Evolutionary conservation across 2,113 vertebrate genomes (phyloP).

Genomic region (Phalacrocorax carbo): DNA sequence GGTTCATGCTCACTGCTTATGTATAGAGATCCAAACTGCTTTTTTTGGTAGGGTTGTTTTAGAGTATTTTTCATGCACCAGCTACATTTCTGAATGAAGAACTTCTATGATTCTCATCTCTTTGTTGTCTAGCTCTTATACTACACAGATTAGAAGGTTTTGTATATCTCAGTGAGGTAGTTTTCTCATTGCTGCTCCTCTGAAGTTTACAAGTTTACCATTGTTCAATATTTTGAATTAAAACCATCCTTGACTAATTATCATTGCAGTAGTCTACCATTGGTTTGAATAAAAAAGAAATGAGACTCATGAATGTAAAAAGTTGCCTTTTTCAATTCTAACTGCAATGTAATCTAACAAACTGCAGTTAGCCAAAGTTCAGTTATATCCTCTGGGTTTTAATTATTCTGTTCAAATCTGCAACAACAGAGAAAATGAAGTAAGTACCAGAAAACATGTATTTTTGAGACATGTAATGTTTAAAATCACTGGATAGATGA

Average conservation of each 20-base stretch:
- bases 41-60: neutral
- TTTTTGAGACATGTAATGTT: neutral
- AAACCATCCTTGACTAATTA: neutral
- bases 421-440: neutral
- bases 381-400: neutral
- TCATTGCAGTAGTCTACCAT: neutral
- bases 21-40: neutral
- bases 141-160: neutral
- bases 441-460: neutral
- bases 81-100: neutral
- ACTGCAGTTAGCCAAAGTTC: neutral
- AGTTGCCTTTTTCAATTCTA: neutral
- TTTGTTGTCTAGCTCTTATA: neutral
- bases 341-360: neutral
- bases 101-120: neutral
- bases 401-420: neutral
- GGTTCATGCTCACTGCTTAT: neutral
- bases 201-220: neutral
- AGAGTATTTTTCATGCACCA: neutral
- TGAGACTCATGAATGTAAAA: neutral
- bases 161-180: neutral
- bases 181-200: neutral
- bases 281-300: neutral
- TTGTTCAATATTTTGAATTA: neutral
- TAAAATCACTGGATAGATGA: neutral